Evolutionary conservation across 2,797 vertebrate species (phyloP), one percentile per base, ranked within the genome.

Genomic region (Hylomyscus alleni): DNA sequence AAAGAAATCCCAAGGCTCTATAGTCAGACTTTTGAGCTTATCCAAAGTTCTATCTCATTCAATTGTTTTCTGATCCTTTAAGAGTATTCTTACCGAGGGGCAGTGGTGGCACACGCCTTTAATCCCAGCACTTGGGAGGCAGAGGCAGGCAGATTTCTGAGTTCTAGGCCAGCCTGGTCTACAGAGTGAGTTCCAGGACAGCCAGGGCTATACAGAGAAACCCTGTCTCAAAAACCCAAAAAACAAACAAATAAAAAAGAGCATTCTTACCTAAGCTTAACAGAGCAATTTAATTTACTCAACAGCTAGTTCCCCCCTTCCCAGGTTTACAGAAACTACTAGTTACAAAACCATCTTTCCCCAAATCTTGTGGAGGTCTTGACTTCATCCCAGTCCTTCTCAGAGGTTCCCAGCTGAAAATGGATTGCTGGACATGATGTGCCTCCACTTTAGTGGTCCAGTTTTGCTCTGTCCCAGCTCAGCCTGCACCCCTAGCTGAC

Each of bases 291-390:
- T 82, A 93, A 85, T 89, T 96, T 58, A 83, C 4, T 90, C 44
- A 75, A 50, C 12, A 85, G 40, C 37, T 44, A 72, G 65, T 15
- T 67, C 31, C 6, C 65, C 62, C 24, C 1, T 11, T 26, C 29
- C 29, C 65, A 76, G 81, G 56, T 81, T 90, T 80, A 96, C 94
- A 95, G 76, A 86, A 83, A 93, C 75, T n/a, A 40, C n/a, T 7
- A 84, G 20, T 67, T 72, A 62, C 10, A 89, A 96, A 92, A 58
- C 12, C 24, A 20, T 76, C 11, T 96, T 83, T 88, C 29, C 69
- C 77, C 84, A 93, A 73, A 77, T 44, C n/a, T 19, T 62, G 13
- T n/a, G 7, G 31, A 75, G 62, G 2, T 20, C 65, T 69, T 65
- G 8, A 37, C 76, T 93, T 87, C 24, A 73, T 52, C 14, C 15